These are phyloP conservation scores for Lepilemur ruficaudatus DNA, from an alignment of 2,797 vertebrate species.

Conservation along the genomic window DNA sequence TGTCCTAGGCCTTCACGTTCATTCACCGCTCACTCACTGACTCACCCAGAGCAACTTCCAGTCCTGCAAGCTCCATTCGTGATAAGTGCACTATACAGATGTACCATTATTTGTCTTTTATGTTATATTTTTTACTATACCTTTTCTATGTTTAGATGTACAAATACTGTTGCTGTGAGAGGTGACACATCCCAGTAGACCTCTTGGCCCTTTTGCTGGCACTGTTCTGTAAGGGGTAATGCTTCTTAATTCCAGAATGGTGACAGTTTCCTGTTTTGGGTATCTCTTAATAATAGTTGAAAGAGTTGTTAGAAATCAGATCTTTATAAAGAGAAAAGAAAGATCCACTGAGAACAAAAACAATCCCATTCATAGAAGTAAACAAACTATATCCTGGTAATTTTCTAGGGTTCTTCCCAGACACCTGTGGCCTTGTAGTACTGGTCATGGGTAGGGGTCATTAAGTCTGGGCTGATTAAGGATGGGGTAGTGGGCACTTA, in stretches of 20 bases:
- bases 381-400: not conserved
- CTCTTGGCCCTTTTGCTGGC: not conserved
- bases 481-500: not conserved
- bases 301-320: slow-evolving; percentile 18
- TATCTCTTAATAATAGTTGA: slow-evolving; percentile 11
- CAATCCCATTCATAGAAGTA: not conserved
- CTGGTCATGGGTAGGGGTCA: not conserved
- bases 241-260: not conserved
- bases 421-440: not conserved
- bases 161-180: not conserved
- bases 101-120: not conserved
- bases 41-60: not conserved
- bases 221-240: not conserved
- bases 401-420: not conserved
- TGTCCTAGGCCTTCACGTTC: not conserved
- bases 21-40: not conserved
- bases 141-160: not conserved
- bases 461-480: not conserved
- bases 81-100: not conserved
- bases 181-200: not conserved
- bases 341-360: slow-evolving; percentile 1
- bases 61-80: not conserved
- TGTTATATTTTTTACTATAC: not conserved
- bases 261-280: not conserved
- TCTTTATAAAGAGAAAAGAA: slow-evolving; percentile 34